Percentiles rank a stretch among this genome's conserved stretches.
Conservation (phyloP, 2,113 vertebrate genomes). For the Galbula dea region DNA sequence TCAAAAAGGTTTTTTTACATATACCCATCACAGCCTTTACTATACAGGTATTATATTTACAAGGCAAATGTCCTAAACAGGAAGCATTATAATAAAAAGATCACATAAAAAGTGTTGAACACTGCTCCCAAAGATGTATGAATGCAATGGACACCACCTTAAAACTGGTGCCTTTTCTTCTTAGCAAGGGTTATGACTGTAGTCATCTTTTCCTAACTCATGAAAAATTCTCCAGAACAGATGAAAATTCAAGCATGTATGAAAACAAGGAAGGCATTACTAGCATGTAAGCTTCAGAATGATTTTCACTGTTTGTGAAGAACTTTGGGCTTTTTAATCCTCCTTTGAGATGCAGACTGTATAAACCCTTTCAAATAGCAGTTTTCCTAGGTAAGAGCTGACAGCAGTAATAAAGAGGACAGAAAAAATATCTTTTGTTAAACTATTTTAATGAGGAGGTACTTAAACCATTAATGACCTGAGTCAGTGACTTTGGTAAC, state of each 20-base stretch:
- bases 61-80: neutral
- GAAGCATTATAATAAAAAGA: neutral
- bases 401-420: neutral
- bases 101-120: accelerated
- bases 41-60: neutral
- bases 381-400: neutral
- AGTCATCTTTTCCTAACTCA: neutral
- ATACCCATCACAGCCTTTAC: neutral
- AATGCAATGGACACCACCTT: neutral
- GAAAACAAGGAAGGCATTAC: neutral
- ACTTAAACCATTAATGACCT: constrained; percentile 26
- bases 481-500: constrained; percentile 19
- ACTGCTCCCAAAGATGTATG: neutral
- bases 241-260: neutral
- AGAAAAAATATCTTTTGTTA: constrained; percentile 7
- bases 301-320: neutral
- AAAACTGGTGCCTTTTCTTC: neutral
- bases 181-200: neutral
- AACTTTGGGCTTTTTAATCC: neutral
- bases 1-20: neutral
- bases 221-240: neutral
- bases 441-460: neutral
- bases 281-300: neutral
- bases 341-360: neutral
- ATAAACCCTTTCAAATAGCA: neutral